These are phyloP conservation scores for Osmerus eperlanus DNA, from an alignment of 2,113 vertebrate genomes.

Conservation along the genomic window DNA sequence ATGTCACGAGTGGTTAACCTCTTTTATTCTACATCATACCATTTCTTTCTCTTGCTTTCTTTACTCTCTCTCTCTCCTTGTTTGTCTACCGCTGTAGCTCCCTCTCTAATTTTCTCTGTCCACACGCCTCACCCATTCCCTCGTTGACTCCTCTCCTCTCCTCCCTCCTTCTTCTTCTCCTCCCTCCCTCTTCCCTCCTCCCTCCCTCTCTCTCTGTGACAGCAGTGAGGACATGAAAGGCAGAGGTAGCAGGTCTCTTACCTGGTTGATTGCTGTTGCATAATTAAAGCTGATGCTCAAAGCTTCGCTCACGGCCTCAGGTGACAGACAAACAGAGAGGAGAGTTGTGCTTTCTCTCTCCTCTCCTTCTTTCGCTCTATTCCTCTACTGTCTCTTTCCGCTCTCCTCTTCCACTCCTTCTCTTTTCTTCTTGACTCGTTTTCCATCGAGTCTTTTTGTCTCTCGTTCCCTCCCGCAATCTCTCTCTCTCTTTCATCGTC, in stretches of 20 bases:
- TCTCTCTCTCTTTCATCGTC: background rate
- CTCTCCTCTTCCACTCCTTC: background rate
- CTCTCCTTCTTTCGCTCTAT: background rate
- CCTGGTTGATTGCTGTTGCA: background rate
- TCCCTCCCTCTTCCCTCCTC: background rate
- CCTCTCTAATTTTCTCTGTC: conserved; percentile 25
- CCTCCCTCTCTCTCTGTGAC: background rate
- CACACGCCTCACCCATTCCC: conserved; percentile 15
- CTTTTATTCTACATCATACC: background rate
- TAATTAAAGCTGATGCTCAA: conserved; percentile 1
- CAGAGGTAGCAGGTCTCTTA: conserved; percentile 1
- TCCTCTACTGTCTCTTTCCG: background rate
- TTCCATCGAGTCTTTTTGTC: no score
- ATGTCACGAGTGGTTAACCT: background rate
- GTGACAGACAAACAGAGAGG: background rate
- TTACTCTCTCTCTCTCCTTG: conserved; percentile 13
- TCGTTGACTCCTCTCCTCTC: background rate
- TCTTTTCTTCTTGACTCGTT: background rate
- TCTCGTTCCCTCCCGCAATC: background rate
- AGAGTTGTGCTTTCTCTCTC: background rate
- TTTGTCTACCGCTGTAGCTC: conserved; percentile 20
- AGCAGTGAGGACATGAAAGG: background rate
- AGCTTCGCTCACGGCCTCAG: background rate
- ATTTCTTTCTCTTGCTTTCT: background rate
- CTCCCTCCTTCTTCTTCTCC: background rate